Conservation (phyloP, 1,140 invertebrate species). For the Polyergus mexicanus region DNA sequence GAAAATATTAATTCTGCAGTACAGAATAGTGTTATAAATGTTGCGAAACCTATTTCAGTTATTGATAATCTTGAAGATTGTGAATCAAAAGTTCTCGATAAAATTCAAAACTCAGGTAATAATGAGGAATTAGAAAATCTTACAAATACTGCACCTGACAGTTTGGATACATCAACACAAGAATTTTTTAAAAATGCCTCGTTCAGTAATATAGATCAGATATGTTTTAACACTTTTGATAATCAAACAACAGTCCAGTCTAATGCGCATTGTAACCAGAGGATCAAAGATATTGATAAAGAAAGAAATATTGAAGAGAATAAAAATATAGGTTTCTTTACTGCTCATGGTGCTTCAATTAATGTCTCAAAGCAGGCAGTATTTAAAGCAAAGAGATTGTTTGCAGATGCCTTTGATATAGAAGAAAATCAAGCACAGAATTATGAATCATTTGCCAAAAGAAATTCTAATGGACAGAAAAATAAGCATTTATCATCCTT, state of each 20-base stretch:
- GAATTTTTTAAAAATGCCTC: slow-evolving; percentile 79
- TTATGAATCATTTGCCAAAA: not conserved
- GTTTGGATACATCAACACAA: slow-evolving; percentile 73
- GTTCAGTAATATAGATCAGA: slow-evolving; percentile 74
- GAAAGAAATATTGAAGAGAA: slow-evolving; percentile 17
- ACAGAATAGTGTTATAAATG: not conserved
- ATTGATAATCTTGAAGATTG: not conserved
- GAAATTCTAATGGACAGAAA: slow-evolving; percentile 24
- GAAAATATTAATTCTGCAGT: not conserved
- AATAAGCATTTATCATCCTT: not conserved
- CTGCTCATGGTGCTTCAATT: slow-evolving; percentile 26
- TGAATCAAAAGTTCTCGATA: not conserved
- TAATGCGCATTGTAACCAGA: not conserved
- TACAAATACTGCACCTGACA: slow-evolving; percentile 25
- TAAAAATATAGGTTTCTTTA: slow-evolving; percentile 26
- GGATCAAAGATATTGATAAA: slow-evolving; percentile 8
- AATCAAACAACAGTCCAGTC: slow-evolving; percentile 18
- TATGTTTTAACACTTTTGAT: slow-evolving; percentile 59
- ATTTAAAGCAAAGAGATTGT: slow-evolving; percentile 60
- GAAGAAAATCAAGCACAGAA: not conserved
- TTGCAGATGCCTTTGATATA: slow-evolving; percentile 35
- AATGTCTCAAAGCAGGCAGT: slow-evolving; percentile 61
- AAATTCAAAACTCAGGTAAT: not conserved
- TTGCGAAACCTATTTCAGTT: not conserved
- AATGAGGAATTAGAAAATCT: slow-evolving; percentile 29